These are phyloP conservation scores for Drosophila lacicola DNA, from an alignment of 2,888 invertebrate species.

Conservation along the genomic window DNA sequence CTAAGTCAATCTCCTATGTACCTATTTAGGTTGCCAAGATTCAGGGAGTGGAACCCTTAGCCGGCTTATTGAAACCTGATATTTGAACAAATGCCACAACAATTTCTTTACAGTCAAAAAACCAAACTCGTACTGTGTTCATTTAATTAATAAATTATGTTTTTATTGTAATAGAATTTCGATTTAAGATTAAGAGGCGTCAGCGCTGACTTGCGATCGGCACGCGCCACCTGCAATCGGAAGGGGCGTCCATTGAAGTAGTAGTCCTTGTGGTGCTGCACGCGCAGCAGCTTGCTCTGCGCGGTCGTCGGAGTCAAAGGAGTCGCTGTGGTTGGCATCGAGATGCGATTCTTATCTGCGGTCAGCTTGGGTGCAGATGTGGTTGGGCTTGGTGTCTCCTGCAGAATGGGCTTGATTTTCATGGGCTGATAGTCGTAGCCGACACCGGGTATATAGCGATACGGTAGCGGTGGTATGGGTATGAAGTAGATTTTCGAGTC, in stretches of 20 bases:
- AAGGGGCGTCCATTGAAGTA: slow-evolving; percentile 83
- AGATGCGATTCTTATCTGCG: slow-evolving; percentile 6
- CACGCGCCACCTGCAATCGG: slow-evolving; percentile 80
- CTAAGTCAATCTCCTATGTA: no score
- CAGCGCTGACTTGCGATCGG: slow-evolving; percentile 60
- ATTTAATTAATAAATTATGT: slow-evolving; percentile 82
- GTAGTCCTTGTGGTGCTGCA: slow-evolving; percentile 80
- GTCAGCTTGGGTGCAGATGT: slow-evolving; percentile 24
- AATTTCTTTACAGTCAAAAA: neutral
- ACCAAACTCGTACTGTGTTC: neutral
- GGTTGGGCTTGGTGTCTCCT: slow-evolving; percentile 28
- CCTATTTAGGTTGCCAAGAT: neutral
- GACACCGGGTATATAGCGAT: slow-evolving; percentile 93
- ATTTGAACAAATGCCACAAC: neutral
- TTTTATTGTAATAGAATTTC: slow-evolving; percentile 83
- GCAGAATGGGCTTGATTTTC: slow-evolving; percentile 77
- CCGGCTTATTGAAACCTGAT: neutral
- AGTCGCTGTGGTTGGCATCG: slow-evolving; percentile 15
- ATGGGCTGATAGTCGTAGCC: slow-evolving; percentile 94
- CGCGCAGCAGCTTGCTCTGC: slow-evolving; percentile 74
- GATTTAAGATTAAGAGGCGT: slow-evolving; percentile 82
- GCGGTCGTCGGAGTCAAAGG: slow-evolving; percentile 7
- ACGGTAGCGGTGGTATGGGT: slow-evolving; percentile 93
- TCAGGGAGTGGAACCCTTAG: neutral
- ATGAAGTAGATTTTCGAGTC: slow-evolving; percentile 95